A percentile compares a stretch with the other conserved stretches of the same genome.
phyloP scores from a whole-genome alignment of 2,113 vertebrate genomes.

The Megaleporinus macrocephalus region DNA sequence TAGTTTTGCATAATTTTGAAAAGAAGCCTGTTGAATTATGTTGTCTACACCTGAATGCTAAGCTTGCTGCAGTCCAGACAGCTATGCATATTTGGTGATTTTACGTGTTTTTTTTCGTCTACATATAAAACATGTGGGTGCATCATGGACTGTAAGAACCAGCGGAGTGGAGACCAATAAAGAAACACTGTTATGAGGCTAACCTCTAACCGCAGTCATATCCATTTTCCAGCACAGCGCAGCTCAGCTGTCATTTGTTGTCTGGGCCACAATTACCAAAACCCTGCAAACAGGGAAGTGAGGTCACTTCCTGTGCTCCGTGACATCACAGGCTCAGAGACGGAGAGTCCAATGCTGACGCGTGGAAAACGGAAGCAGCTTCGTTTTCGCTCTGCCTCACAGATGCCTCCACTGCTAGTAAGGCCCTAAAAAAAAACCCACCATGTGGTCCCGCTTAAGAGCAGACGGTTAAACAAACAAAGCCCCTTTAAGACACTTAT shows the following conservation, averaged over 20 bases:
- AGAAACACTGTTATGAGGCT: conserved; percentile 48
- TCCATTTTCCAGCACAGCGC: conserved; percentile 71
- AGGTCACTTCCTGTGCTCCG: conserved; percentile 79
- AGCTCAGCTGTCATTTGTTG: conserved; percentile 74
- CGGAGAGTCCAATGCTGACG: conserved; percentile 61
- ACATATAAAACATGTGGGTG: background rate
- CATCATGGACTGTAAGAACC: conserved; percentile 25
- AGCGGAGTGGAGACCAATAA: conserved; percentile 39
- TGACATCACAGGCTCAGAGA: conserved; percentile 70
- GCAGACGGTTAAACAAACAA: conserved; percentile 72
- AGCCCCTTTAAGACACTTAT: conserved; percentile 67
- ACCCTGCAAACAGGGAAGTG: conserved; percentile 77
- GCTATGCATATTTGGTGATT: background rate
- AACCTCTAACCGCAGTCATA: conserved; percentile 57
- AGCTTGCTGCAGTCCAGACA: too few relatives aligned
- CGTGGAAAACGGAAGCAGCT: conserved; percentile 78
- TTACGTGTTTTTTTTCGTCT: background rate
- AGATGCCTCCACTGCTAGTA: conserved; percentile 60
- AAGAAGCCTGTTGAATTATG: background rate
- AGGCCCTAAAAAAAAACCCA: conserved; percentile 55
- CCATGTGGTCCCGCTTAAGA: conserved; percentile 71
- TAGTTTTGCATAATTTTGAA: background rate
- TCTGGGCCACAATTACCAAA: conserved; percentile 51
- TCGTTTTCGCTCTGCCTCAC: conserved; percentile 65
- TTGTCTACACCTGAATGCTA: background rate